Conservation (phyloP, 2,888 invertebrate species). For the Lacanobia wlatinum region DNA sequence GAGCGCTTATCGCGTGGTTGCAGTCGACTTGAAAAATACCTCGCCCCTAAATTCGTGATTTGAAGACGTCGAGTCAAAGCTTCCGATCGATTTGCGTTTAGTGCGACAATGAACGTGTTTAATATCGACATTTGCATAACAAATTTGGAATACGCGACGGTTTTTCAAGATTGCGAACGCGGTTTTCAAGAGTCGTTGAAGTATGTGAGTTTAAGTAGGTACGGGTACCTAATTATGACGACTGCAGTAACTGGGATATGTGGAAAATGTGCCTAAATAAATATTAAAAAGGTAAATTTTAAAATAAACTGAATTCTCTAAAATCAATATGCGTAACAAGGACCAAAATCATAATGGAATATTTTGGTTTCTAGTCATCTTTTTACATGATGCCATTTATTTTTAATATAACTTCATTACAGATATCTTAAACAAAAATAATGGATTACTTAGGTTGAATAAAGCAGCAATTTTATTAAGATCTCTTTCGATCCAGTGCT, state of each 20-base stretch:
- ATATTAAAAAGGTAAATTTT: too few relatives aligned
- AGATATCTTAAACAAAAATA: not conserved
- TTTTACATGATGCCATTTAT: not conserved
- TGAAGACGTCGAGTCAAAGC: slow-evolving; percentile 79
- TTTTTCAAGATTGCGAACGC: slow-evolving; percentile 57
- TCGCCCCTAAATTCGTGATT: slow-evolving; percentile 78
- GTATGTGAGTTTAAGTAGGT: not conserved
- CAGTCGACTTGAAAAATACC: slow-evolving; percentile 90
- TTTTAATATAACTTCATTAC: not conserved
- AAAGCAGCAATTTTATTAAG: slow-evolving; percentile 5
- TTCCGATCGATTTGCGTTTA: slow-evolving; percentile 89
- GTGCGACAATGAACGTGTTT: slow-evolving; percentile 86
- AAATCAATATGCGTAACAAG: too few relatives aligned
- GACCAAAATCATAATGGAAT: not conserved
- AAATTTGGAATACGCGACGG: slow-evolving; percentile 77
- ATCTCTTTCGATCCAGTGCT: slow-evolving; percentile 21
- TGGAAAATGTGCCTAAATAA: not conserved
- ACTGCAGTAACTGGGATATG: not conserved
- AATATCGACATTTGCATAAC: slow-evolving; percentile 84
- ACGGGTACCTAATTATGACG: not conserved
- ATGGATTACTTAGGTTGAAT: not conserved
- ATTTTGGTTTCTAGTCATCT: not conserved
- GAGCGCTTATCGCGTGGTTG: slow-evolving; percentile 86
- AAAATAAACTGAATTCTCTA: too few relatives aligned
- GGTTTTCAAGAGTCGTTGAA: slow-evolving; percentile 1